Base-by-base conservation (phyloP, 2,113 vertebrate species). In the Uria lomvia region DNA sequence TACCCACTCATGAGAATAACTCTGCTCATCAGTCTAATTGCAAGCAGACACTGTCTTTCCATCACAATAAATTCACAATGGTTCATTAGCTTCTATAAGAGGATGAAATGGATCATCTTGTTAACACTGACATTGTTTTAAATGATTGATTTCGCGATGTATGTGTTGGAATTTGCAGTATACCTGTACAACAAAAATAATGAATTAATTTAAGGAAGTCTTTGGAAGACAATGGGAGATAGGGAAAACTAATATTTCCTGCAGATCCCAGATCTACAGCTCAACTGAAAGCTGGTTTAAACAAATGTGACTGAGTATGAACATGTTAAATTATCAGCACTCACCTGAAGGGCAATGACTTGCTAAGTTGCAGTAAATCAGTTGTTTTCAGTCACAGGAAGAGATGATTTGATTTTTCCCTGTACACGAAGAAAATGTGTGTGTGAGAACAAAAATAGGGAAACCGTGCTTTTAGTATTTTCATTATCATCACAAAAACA, bases 1-100 rank as follows among this genome's bases (percentile, higher is more conserved):
- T 97, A 86, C 72, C 77, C 92, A 96, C 90, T 97, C 86, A 83
- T 94, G 85, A 97, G 92, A 87, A 87, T 94, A 88, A 86, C 84
- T 95, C 65, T 97, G 74, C 93, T 98, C 80, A 97, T 97, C 90
- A 95, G 73, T 71, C 32, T 97, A 97, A 98, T 97, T 98, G 94
- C 86, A 87, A 92, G 77, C 63, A 98, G 93, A 77, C 77, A 94
- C 50, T 95, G 74, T 97, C 94, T 96, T 97, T 96, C 95, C 86
- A 92, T 76, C 81, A 92, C 92, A 97, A 90, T 96, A 96, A 97
- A 96, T 94, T 97, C 89, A 92, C 92, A 97, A 50, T 92, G 82
- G 89, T 92, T 98, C 92, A 96, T 98, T 98, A 97, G 79, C 40
- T 97, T 95, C 84, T 85, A 17, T 81, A 81, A 95, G 88, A 94